phyloP scores from a whole-genome alignment of 2,113 vertebrate genomes.

The Hyperopisus bebe region DNA sequence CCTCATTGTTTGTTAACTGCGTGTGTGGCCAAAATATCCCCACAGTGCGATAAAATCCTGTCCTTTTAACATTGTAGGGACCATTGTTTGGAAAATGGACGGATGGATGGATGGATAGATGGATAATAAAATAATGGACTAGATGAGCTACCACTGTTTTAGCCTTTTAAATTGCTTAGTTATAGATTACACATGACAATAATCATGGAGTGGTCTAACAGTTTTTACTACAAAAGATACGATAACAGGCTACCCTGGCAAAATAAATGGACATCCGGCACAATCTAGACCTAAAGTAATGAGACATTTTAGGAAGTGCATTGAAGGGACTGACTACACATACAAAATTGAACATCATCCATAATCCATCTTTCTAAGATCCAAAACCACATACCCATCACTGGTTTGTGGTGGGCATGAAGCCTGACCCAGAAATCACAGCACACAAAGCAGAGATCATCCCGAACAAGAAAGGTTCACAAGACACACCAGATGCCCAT shows the following conservation, averaged over 20 bases:
- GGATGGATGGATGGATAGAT: not conserved
- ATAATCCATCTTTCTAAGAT: not conserved
- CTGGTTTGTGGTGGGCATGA: not conserved
- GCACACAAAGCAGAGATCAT: not conserved
- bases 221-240: not conserved
- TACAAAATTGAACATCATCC: not conserved
- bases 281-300: not conserved
- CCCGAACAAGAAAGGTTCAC: not conserved
- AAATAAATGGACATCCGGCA: not conserved
- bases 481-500: not conserved
- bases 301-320: not conserved
- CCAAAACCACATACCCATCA: not conserved
- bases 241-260: not conserved
- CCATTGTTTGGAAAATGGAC: not conserved
- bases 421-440: not conserved
- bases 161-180: not conserved
- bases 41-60: not conserved
- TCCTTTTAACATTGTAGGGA: not conserved
- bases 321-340: not conserved
- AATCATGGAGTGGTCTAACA: not conserved
- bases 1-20: not conserved
- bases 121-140: not conserved
- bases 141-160: not conserved
- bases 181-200: not conserved
- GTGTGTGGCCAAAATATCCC: not conserved